A percentile compares a stretch with the other conserved stretches of the same genome.
Evolutionary conservation across 2,888 invertebrate genomes (phyloP).

Genomic region (Drosophila limbata): DNA sequence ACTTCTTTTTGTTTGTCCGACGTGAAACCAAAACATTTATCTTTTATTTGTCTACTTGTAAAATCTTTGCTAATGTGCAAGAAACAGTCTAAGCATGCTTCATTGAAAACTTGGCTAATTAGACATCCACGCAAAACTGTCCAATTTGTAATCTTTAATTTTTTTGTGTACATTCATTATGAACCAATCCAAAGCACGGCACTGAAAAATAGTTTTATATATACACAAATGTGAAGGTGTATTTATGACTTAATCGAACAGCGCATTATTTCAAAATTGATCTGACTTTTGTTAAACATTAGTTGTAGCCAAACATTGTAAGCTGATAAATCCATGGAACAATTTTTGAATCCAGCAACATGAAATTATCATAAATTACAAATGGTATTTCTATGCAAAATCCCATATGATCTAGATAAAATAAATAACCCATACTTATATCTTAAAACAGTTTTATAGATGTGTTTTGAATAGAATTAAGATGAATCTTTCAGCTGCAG

Average conservation of each 20-base stretch:
- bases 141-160: too few relatives aligned
- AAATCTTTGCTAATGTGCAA: too few relatives aligned
- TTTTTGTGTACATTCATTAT: too few relatives aligned
- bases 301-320: conserved; percentile 55
- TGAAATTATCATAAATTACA: conserved; percentile 32
- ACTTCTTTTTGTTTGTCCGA: too few relatives aligned
- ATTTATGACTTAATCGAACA: conserved; percentile 28
- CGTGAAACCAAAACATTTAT: too few relatives aligned
- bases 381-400: conserved; percentile 62
- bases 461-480: too few relatives aligned
- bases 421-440: conserved; percentile 22
- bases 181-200: too few relatives aligned
- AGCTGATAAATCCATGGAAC: conserved; percentile 47
- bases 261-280: conserved; percentile 38
- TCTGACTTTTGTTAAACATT: conserved; percentile 66
- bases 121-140: too few relatives aligned
- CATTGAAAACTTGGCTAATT: too few relatives aligned
- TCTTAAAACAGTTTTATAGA: too few relatives aligned
- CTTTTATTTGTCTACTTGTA: too few relatives aligned
- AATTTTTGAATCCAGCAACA: conserved; percentile 38
- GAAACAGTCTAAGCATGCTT: too few relatives aligned
- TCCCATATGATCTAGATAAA: conserved; percentile 53
- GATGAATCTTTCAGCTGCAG: conserved; percentile 23
- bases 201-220: conserved; percentile 52
- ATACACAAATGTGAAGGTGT: conserved; percentile 13